Evolutionary conservation across 2,888 invertebrate genomes (phyloP).

Genomic region (Caenorhabditis japonica): DNA sequence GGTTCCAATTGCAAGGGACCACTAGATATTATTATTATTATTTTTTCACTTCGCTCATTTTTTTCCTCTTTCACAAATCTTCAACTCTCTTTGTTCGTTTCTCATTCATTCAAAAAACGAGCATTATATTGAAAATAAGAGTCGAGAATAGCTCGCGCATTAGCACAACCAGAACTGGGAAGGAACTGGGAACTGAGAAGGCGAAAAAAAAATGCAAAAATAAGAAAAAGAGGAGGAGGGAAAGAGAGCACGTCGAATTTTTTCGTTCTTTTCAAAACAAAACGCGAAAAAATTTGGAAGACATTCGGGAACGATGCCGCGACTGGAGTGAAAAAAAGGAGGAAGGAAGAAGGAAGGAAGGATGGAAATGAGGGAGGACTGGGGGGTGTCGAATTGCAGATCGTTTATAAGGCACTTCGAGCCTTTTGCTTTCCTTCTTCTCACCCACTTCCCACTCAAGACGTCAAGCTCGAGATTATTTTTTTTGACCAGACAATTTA

Average conservation of each 20-base stretch:
- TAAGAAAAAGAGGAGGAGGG: conserved; percentile 11
- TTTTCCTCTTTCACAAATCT: too few relatives aligned
- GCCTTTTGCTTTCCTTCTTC: conserved; percentile 20
- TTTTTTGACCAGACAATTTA: conserved; percentile 47
- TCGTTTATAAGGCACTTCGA: conserved; percentile 53
- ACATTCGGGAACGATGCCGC: conserved; percentile 33
- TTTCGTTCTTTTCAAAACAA: conserved; percentile 44
- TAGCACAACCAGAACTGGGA: too few relatives aligned
- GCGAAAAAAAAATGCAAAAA: neutral
- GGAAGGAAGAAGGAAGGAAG: conserved; percentile 4
- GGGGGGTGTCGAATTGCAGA: conserved; percentile 51
- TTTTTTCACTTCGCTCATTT: conserved; percentile 18
- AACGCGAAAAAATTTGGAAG: conserved; percentile 40
- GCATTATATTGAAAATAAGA: conserved; percentile 18
- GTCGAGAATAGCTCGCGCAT: neutral
- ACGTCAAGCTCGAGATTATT: conserved; percentile 40
- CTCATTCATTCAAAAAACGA: conserved; percentile 19
- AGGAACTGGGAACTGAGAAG: too few relatives aligned
- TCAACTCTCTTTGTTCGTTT: conserved; percentile 2
- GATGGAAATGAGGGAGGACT: conserved; percentile 9
- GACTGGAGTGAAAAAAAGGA: conserved; percentile 17
- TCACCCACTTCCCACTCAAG: conserved; percentile 37
- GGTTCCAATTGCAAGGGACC: conserved; percentile 24
- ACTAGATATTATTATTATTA: too few relatives aligned
- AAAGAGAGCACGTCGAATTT: conserved; percentile 37